Evolutionary conservation across 2,113 vertebrate genomes (phyloP), one percentile per base, ranked within the genome.

Genomic region (Mionectes macconnelli): DNA sequence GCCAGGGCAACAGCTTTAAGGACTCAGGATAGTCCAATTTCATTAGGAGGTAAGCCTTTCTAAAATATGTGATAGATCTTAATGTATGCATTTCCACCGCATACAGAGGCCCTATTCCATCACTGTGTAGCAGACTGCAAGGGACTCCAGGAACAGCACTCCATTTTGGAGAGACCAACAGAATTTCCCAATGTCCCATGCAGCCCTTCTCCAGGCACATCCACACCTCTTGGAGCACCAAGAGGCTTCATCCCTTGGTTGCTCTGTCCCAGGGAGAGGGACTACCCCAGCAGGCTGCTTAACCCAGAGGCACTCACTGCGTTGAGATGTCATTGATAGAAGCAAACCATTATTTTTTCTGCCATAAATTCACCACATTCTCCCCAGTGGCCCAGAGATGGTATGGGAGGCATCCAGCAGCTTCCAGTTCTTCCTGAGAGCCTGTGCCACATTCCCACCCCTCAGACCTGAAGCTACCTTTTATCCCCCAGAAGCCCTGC

Each of bases 381-480:
- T 68, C 11, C 50, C 14, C 17, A 37, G 17, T 16, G 52, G 22
- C 40, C 18, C 39, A 55, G 20, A 70, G 18, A 33, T 27, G 4
- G 7, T 8, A 6, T 5, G 6, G 52, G 16, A 8, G 27, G 11
- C 11, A 49, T 4, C 1, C 15, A 49, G 21, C 9, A 82, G 33
- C 19, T 63, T 35, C 24, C 37, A 60, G 5, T 28, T 55, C 24
- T 44, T 53, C n/a, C 33, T 31, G 3, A 24, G 27, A 68, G 17
- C 30, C 49, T 25, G 2, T 23, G 1, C 13, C 21, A 35, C 2
- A 24, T 6, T 11, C 33, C 7, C 15, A 76, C 1, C 2, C 6
- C 33, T 7, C 15, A 72, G 68, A 23, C 4, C 40, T 28, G 28
- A 20, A 87, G 19, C 53, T 89, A n/a, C 77, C 45, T 75, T 90